Base-by-base conservation (phyloP, 2,797 vertebrate species). In the Nyctalus aviator region DNA sequence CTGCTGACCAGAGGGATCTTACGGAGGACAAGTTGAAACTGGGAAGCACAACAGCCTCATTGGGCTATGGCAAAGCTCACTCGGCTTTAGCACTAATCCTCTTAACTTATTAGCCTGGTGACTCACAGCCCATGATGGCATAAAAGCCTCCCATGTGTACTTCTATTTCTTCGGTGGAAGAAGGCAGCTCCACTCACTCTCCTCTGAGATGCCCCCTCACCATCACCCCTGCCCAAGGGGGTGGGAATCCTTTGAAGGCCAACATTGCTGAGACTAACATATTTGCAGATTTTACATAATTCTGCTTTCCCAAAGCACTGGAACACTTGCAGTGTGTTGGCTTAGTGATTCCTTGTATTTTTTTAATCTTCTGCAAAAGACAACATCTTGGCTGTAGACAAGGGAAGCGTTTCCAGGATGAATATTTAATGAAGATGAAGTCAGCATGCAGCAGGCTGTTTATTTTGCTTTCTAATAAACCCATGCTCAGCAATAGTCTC, bases 1-100 rank as follows among this genome's bases (percentile, higher is more conserved):
- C 94, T 94, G 59, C 95, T 95, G 97, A 97, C 94, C 0, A 1
- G n/a, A 84, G 96, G 95, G 95, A 84, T 94, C 97, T 87, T 91
- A 95, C 95, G 97, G 97, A 95, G 96, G 95, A 96, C 89, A 91
- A 90, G 87, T 98, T 98, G 97, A 97, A 98, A 97, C 11, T 88
- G 96, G 96, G 98, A 98, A 97, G 91, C 87, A 88, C 97, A 91
- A 93, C 98, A 96, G 97, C 97, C 98, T 68, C 78, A 95, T 57
- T 97, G 97, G 97, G 91, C 96, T 95, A 32, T 98, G 98, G 98
- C 97, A 98, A 98, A 98, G 98, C 98, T 98, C 97, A 92, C 30
- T 90, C 95, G 95, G 97, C 97, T 96, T 98, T 97, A 97, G 72
- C 12, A 30, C 75, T 98, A 98, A 98, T 98, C 98, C 97, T 98